Conservation (phyloP, 1,140 invertebrate genomes). For the Platyscapa corneri region DNA sequence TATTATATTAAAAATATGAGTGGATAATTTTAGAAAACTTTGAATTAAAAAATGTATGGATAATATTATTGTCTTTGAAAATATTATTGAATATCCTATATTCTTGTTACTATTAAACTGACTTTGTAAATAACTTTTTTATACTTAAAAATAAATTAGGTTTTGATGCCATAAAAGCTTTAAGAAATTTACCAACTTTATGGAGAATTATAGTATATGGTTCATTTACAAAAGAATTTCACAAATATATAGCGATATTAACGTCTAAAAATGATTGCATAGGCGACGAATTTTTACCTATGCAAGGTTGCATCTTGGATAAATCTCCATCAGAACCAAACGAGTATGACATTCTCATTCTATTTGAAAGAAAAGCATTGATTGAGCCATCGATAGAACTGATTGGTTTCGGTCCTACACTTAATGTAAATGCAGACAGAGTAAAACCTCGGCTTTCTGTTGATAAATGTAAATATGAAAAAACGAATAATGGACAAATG, state of each 20-base stretch:
- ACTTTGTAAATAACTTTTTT: neutral
- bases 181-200: conserved; percentile 42
- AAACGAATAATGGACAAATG: neutral
- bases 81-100: neutral
- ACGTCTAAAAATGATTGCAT: conserved; percentile 25
- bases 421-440: conserved; percentile 20
- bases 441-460: neutral
- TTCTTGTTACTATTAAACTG: neutral
- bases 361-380: conserved; percentile 47
- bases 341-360: conserved; percentile 36
- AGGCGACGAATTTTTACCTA: conserved; percentile 44
- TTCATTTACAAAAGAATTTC: conserved; percentile 43
- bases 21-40: neutral
- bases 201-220: conserved; percentile 48
- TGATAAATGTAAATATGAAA: neutral
- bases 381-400: conserved; percentile 34
- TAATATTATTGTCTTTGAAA: neutral
- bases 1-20: neutral
- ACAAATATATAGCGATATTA: conserved; percentile 32
- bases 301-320: conserved; percentile 39
- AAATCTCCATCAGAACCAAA: conserved; percentile 35
- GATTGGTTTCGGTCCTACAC: conserved; percentile 21
- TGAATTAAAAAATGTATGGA: neutral
- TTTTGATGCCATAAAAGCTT: conserved; percentile 16
- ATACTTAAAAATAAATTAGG: conserved; percentile 13